phyloP scores from a whole-genome alignment of 2,888 invertebrate genomes.

The Automeris io region DNA sequence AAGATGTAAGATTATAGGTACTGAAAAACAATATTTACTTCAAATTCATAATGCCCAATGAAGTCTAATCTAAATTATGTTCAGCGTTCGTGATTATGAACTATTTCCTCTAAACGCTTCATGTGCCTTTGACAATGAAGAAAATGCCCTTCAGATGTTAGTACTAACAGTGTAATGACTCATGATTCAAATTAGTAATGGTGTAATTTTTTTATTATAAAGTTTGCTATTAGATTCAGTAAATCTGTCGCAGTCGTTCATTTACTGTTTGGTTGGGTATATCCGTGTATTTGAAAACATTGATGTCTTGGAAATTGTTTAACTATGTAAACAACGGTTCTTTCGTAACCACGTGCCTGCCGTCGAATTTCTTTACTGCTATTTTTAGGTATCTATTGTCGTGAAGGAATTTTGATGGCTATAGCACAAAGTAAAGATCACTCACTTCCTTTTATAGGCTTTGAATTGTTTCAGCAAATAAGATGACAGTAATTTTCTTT shows the following conservation, averaged over 20 bases:
- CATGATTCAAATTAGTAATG: neutral
- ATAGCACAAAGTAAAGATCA: neutral
- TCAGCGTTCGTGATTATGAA: neutral
- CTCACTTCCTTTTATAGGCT: neutral
- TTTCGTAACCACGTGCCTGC: neutral
- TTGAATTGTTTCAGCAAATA: neutral
- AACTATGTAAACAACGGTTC: slow-evolving; percentile 2
- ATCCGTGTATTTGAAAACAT: slow-evolving; percentile 1
- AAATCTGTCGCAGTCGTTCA: neutral
- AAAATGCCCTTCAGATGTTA: neutral
- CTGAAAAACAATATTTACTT: too few relatives aligned
- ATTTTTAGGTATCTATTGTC: neutral
- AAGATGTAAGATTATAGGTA: too few relatives aligned
- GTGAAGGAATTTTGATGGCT: neutral
- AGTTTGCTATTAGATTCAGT: neutral
- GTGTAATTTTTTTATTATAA: neutral
- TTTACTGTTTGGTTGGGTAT: neutral
- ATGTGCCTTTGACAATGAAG: neutral
- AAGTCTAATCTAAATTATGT: neutral
- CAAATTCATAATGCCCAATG: neutral
- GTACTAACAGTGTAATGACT: neutral
- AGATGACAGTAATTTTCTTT: neutral
- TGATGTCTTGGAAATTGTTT: neutral
- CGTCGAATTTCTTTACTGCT: neutral
- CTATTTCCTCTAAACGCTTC: neutral